Evolutionary conservation across 2,888 invertebrate species (phyloP).

Genomic region (Galeruca laticollis): DNA sequence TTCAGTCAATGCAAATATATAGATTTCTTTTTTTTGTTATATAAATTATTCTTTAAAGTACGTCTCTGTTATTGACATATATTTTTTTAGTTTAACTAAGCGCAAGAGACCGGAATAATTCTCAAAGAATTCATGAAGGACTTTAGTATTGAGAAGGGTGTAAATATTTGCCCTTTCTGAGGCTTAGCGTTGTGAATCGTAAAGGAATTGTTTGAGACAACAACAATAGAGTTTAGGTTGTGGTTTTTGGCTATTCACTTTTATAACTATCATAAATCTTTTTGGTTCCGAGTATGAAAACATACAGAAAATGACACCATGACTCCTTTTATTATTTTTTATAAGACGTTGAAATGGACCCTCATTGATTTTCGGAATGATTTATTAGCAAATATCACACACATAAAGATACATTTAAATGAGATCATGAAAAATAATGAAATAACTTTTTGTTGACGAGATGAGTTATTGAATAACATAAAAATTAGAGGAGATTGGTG

Average conservation of each 20-base stretch:
- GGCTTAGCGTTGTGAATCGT: slow-evolving; percentile 50
- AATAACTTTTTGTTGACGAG: background rate
- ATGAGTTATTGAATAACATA: background rate
- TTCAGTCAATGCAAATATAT: too few species aligned
- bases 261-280: slow-evolving; percentile 52
- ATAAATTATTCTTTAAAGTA: background rate
- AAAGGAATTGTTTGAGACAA: slow-evolving; percentile 49
- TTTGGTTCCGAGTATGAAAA: slow-evolving; percentile 39
- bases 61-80: slow-evolving; percentile 12
- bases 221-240: slow-evolving; percentile 50
- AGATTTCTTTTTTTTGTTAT: background rate
- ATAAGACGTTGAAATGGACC: slow-evolving; percentile 33
- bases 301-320: slow-evolving; percentile 42
- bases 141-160: slow-evolving; percentile 49
- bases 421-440: slow-evolving; percentile 1
- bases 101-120: slow-evolving; percentile 44
- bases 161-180: slow-evolving; percentile 54
- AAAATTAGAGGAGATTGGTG: too few species aligned
- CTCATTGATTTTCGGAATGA: slow-evolving; percentile 27
- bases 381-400: slow-evolving; percentile 22
- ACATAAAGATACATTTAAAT: slow-evolving; percentile 7
- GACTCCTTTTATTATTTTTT: slow-evolving; percentile 36
- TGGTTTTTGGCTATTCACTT: slow-evolving; percentile 48
- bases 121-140: slow-evolving; percentile 44
- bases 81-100: slow-evolving; percentile 24